phyloP scores from a whole-genome alignment of 1,140 invertebrate species.

The Marisa cornuarietis region DNA sequence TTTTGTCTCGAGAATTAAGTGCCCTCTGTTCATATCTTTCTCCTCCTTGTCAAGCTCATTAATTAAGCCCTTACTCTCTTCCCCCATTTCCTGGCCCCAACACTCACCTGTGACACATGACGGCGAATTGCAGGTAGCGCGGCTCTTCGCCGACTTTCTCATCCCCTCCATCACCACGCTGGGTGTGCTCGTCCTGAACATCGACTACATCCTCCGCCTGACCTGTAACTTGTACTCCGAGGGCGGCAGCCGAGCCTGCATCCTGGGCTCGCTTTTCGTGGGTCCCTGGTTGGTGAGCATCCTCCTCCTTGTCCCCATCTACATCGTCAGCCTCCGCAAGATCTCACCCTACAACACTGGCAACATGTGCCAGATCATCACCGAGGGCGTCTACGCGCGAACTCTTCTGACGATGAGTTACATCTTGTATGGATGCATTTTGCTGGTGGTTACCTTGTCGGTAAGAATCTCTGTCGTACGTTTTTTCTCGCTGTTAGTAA shows the following conservation, averaged over 20 bases:
- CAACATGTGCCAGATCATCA: constrained; percentile 16
- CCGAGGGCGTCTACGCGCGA: constrained; percentile 20
- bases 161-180: constrained; percentile 32
- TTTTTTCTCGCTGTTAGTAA: too few species aligned
- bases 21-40: too few species aligned
- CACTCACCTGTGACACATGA: too few species aligned
- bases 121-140: constrained; percentile 4
- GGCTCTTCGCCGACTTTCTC: constrained; percentile 32
- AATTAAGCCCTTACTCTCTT: too few species aligned
- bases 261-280: constrained; percentile 19
- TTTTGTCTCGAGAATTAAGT: too few species aligned
- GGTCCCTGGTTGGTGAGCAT: constrained; percentile 29
- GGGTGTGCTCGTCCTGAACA: constrained; percentile 29
- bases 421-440: constrained; percentile 21
- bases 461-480: not conserved
- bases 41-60: too few species aligned
- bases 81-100: too few species aligned
- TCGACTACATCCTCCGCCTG: constrained; percentile 30
- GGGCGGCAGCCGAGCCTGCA: constrained; percentile 20
- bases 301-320: constrained; percentile 29
- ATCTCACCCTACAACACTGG: constrained; percentile 9
- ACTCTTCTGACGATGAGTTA: constrained; percentile 29
- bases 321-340: constrained; percentile 25
- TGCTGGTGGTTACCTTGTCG: constrained; percentile 17
- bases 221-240: constrained; percentile 28